A percentile compares a stretch with the other conserved stretches of the same genome.
Evolutionary conservation across 2,888 invertebrate species (phyloP).

Genomic region (Ectobius pallidus): DNA sequence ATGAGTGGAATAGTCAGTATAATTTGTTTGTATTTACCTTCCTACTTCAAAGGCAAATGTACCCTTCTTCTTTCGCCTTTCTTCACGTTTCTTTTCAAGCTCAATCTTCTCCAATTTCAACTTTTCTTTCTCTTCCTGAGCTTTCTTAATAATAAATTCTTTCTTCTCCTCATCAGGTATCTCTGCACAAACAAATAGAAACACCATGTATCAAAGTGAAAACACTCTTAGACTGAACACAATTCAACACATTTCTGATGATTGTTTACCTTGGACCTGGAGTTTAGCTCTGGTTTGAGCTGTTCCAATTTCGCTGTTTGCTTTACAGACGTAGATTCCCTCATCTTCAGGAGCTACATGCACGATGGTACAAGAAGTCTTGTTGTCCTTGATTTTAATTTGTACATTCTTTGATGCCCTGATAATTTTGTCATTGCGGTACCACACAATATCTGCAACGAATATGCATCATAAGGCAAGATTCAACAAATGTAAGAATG

Average conservation of each 20-base stretch:
- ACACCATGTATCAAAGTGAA: no score
- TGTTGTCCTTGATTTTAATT: slow-evolving; percentile 72
- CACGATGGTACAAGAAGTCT: slow-evolving; percentile 71
- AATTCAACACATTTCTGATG: no score
- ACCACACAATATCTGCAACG: slow-evolving; percentile 81
- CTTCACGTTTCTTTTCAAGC: slow-evolving; percentile 51
- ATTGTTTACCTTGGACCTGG: slow-evolving; percentile 66
- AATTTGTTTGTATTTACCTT: no score
- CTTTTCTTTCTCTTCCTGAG: slow-evolving; percentile 47
- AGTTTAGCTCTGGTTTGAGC: slow-evolving; percentile 79
- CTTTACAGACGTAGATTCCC: slow-evolving; percentile 83
- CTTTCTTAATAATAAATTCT: slow-evolving; percentile 40
- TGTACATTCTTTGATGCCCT: slow-evolving; percentile 74
- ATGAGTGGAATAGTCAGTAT: no score
- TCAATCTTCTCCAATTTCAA: slow-evolving; percentile 46
- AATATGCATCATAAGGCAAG: no score
- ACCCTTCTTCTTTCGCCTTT: slow-evolving; percentile 56
- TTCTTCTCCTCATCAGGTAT: slow-evolving; percentile 36
- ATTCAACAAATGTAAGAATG: no score
- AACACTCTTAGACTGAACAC: no score
- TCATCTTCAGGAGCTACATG: slow-evolving; percentile 68
- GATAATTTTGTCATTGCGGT: slow-evolving; percentile 79
- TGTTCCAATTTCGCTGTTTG: slow-evolving; percentile 84
- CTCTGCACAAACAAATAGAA: slow-evolving; percentile 25
- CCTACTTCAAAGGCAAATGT: slow-evolving; percentile 55